A percentile compares a stretch with the other conserved stretches of the same genome.
phyloP scores from a whole-genome alignment of 2,797 vertebrate genomes.

The Cossypha heuglini region DNA sequence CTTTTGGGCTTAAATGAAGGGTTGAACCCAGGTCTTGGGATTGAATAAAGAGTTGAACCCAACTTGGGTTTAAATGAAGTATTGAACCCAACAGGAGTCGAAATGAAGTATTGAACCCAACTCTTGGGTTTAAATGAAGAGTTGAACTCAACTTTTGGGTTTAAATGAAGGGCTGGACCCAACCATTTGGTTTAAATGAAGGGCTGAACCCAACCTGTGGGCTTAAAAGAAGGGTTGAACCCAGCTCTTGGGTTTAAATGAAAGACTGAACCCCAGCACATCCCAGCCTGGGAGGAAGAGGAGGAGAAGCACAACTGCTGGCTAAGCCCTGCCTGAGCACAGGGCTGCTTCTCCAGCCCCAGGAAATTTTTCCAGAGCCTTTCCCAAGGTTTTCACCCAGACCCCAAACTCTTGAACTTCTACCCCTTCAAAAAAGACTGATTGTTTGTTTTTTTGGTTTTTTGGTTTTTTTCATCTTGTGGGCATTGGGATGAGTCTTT shows the following conservation, averaged over 20 bases:
- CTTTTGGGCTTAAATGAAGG: rapidly evolving
- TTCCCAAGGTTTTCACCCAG: neutral
- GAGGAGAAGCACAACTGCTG: neutral
- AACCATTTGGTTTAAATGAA: too few species aligned
- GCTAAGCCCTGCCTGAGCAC: neutral
- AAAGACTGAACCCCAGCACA: neutral
- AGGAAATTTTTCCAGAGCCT: neutral
- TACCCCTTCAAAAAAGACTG: neutral
- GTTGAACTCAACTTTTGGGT: rapidly evolving
- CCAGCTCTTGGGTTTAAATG: rapidly evolving
- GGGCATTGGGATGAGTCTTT: neutral
- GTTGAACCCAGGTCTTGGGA: rapidly evolving
- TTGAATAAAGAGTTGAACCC: rapidly evolving
- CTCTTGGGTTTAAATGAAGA: rapidly evolving
- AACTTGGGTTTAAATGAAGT: neutral
- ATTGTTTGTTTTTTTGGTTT: neutral
- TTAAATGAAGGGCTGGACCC: rapidly evolving
- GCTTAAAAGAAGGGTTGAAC: neutral
- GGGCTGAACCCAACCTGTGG: rapidly evolving
- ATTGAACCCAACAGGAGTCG: neutral
- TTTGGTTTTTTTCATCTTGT: neutral
- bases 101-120: neutral
- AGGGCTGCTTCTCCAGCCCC: neutral
- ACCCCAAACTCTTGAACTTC: neutral
- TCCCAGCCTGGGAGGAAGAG: neutral